Conservation (phyloP, 2,113 vertebrate genomes). For the Bagarius yarrelli region DNA sequence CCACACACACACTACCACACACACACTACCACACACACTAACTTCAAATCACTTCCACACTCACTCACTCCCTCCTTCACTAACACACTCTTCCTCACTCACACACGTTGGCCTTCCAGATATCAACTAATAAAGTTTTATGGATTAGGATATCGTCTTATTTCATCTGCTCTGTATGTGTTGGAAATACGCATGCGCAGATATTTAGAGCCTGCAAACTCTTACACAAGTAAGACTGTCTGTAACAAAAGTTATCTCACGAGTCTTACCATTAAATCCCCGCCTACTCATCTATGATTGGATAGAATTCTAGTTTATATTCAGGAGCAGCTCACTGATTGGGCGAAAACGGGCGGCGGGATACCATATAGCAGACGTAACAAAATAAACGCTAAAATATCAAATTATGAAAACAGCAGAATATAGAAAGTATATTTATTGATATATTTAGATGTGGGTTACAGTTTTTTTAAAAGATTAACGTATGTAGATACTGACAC, state of each 20-base stretch:
- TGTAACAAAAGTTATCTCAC: no score
- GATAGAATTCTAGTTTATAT: not conserved
- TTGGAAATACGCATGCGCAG: not conserved
- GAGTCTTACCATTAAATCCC: no score
- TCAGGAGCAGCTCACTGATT: not conserved
- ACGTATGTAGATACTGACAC: not conserved
- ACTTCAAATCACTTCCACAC: no score
- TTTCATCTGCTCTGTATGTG: no score
- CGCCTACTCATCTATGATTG: not conserved
- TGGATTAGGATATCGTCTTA: no score
- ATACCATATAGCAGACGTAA: not conserved
- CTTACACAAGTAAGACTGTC: not conserved
- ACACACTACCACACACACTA: no score
- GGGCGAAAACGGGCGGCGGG: not conserved
- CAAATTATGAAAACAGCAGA: no score
- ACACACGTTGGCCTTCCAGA: not conserved
- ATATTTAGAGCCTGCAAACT: rapidly evolving
- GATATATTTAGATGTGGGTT: not conserved
- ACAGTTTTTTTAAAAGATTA: not conserved
- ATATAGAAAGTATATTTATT: not conserved
- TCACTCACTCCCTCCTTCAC: no score
- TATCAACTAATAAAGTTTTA: not conserved
- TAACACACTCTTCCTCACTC: no score
- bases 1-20: no score
- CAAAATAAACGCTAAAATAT: not conserved